phyloP scores from a whole-genome alignment of 92 coral and sea anemone species.

The Actinostola sp. region DNA sequence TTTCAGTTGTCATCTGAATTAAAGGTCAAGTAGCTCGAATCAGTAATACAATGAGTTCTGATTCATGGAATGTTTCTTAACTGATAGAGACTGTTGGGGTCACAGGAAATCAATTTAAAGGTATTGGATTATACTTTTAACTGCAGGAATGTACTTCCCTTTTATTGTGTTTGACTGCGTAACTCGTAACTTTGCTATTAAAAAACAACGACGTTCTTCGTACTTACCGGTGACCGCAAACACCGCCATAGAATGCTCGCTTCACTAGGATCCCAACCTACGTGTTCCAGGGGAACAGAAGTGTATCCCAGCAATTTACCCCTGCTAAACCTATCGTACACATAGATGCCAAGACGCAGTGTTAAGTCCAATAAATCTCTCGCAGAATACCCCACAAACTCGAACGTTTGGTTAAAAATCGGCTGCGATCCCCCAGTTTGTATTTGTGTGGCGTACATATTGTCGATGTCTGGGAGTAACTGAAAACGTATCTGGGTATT shows the following conservation, averaged over 20 bases:
- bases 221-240: conserved; percentile 40
- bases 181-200: too few relatives aligned
- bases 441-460: conserved; percentile 67
- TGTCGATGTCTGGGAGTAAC: conserved; percentile 73
- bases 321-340: conserved; percentile 78
- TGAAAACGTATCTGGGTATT: conserved; percentile 85
- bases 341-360: conserved; percentile 74
- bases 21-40: too few relatives aligned
- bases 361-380: conserved; percentile 70
- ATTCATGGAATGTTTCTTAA: too few relatives aligned
- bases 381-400: conserved; percentile 78
- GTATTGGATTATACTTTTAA: too few relatives aligned
- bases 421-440: conserved; percentile 77
- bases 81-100: too few relatives aligned
- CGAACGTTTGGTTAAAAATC: conserved; percentile 86
- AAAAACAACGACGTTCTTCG: background rate
- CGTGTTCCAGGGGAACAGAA: conserved; percentile 55
- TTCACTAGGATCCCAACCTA: conserved; percentile 78
- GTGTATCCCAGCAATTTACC: conserved; percentile 80
- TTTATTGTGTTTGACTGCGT: background rate
- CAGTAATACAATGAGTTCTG: too few relatives aligned
- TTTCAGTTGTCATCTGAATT: too few relatives aligned
- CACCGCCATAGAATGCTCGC: conserved; percentile 84
- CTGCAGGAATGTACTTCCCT: background rate
- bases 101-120: too few relatives aligned